Evolutionary conservation across 2,888 invertebrate genomes (phyloP), one percentile per base, ranked within the genome.

Genomic region (Rhopalosiphum nymphaeae): DNA sequence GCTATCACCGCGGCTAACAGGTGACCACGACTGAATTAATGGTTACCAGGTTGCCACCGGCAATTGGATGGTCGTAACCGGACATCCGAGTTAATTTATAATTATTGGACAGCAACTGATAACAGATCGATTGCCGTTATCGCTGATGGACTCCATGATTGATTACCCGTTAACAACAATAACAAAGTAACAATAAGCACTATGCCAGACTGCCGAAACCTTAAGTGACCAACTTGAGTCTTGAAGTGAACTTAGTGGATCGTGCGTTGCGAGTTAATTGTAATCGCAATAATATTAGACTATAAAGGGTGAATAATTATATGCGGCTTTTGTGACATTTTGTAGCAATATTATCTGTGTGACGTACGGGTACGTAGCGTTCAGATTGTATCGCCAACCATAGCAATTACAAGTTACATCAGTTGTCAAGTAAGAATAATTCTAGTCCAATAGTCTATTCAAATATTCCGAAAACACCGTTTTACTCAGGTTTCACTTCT

Each of bases 1-100:
- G 56, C 86, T 86, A 89, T 85, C 78, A 93, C 53, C 44, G 56
- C 67, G 10, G 16, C 67, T 53, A 93, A 94, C 94, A 94, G 94
- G 94, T 94, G 91, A 91, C 90, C 86, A 49, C 25, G 13, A 91
- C 36, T 91, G 11, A 56, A 56, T 53, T 93, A 49, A 21, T 21
- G 86, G 94, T 91, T 86, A 53, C 85, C 9, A 7, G 56, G 53
- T 93, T 78, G 36, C 67, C 56, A 56, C 56, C 11, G 67, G 26
- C 46, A 44, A 92, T 36, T 42, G 67, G 16, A 61, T 29, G 29
- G 0, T 61, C 29, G 61, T 61, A 44, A 92, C 86, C 87, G 78
- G 78, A 78, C 36, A 78, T 78, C 78, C 78, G 78, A 78, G 3
- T 25, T 21, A 21, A 36, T 53, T 53, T 53, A 53, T 78, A 9